phyloP scores from a whole-genome alignment of 1,140 invertebrate species.

The Hylaeus volcanicus region DNA sequence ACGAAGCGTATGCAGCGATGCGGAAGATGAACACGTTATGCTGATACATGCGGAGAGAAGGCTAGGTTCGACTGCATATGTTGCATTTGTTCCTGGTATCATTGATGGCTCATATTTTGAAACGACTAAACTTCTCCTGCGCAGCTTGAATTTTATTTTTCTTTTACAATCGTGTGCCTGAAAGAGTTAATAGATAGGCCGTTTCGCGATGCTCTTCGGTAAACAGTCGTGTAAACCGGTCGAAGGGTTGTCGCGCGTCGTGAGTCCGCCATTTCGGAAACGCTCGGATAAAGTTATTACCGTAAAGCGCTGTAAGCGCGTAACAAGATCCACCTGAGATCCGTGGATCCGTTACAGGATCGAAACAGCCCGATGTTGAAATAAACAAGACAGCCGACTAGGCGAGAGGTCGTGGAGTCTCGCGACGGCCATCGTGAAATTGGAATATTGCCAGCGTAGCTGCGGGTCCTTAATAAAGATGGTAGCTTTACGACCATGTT shows the following conservation, averaged over 20 bases:
- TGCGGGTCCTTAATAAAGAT: constrained; percentile 25
- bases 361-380: neutral
- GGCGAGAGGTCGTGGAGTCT: neutral
- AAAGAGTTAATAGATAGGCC: too few species aligned
- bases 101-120: too few species aligned
- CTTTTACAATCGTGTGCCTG: too few species aligned
- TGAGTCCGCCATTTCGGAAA: neutral
- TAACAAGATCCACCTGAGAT: constrained; percentile 19
- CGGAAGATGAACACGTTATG: too few species aligned
- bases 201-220: neutral
- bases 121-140: too few species aligned
- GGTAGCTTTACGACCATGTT: constrained; percentile 2
- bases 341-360: constrained; percentile 10
- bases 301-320: neutral
- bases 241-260: neutral
- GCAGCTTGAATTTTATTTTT: too few species aligned
- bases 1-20: too few species aligned
- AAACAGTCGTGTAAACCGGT: constrained; percentile 7
- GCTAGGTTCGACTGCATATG: too few species aligned
- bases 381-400: constrained; percentile 11
- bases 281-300: constrained; percentile 23
- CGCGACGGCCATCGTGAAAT: constrained; percentile 9
- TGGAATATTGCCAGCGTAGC: constrained; percentile 14
- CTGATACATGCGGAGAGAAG: too few species aligned
- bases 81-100: too few species aligned